Percentiles rank a stretch among this genome's conserved stretches.
These are phyloP conservation scores for Danionella dracula DNA, from an alignment of 2,797 vertebrate species.

Conservation along the genomic window DNA sequence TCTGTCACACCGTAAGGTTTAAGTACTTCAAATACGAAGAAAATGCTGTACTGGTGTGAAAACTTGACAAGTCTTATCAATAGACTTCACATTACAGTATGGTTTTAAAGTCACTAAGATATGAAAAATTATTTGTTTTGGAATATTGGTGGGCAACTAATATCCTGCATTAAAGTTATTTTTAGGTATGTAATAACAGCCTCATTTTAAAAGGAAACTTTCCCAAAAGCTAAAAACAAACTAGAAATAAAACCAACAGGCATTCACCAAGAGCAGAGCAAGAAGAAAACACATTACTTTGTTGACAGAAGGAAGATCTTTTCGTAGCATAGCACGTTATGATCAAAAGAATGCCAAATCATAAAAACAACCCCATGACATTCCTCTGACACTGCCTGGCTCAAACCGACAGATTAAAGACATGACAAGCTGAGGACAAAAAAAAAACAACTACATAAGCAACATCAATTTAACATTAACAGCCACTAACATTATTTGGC, in stretches of 20 bases:
- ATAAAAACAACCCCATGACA: not conserved
- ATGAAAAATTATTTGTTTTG: no score
- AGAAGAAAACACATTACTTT: conserved; percentile 2
- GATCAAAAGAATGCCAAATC: conserved; percentile 18
- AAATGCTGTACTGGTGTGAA: no score
- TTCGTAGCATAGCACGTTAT: not conserved
- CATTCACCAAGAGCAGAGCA: not conserved
- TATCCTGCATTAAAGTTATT: no score
- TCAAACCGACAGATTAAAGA: conserved; percentile 12
- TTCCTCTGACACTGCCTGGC: not conserved
- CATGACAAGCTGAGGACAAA: not conserved
- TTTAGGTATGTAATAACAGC: not conserved
- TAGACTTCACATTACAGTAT: no score
- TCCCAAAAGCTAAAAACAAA: no score
- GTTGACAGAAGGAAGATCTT: conserved; percentile 7
- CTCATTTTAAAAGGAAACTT: not conserved
- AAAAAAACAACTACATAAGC: not conserved
- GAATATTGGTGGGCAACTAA: no score
- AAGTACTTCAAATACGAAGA: not conserved
- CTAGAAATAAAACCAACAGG: not conserved
- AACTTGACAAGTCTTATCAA: no score
- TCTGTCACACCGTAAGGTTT: not conserved
- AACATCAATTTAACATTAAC: not conserved
- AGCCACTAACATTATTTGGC: not conserved
- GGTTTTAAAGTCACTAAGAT: no score